Conservation (phyloP, 2,113 vertebrate genomes). For the Alethe diademata region DNA sequence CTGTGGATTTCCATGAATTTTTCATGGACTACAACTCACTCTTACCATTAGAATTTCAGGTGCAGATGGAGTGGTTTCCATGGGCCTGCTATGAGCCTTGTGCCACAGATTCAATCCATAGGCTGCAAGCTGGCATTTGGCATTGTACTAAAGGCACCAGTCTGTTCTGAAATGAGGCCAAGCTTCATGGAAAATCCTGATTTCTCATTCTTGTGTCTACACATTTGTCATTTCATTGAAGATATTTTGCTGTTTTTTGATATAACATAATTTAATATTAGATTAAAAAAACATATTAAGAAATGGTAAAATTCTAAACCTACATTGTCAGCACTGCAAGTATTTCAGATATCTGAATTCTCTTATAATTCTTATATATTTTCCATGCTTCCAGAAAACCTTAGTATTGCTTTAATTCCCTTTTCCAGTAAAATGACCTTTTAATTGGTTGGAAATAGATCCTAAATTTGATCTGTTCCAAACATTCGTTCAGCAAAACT, state of each 20-base stretch:
- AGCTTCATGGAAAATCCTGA: neutral
- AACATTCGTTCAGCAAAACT: constrained; percentile 7
- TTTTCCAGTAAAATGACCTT: neutral
- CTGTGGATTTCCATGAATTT: neutral
- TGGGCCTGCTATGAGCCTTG: neutral
- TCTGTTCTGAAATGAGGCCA: neutral
- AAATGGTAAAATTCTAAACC: neutral
- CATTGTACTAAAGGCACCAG: neutral
- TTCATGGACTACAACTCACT: neutral
- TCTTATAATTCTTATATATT: neutral
- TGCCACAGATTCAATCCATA: neutral
- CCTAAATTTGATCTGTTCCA: neutral
- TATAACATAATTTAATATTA: neutral
- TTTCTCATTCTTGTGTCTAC: neutral
- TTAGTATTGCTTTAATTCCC: neutral
- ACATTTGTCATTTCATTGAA: neutral
- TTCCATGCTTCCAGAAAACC: neutral
- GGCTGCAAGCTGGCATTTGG: neutral
- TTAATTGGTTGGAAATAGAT: neutral
- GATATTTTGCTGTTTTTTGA: neutral
- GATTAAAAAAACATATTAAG: neutral
- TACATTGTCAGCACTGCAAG: neutral
- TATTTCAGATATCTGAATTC: neutral
- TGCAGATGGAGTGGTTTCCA: neutral
- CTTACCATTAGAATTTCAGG: neutral